Evolutionary conservation across 35 echinoderm and acorn worm species (phyloP).

Genomic region (Acanthaster planci): DNA sequence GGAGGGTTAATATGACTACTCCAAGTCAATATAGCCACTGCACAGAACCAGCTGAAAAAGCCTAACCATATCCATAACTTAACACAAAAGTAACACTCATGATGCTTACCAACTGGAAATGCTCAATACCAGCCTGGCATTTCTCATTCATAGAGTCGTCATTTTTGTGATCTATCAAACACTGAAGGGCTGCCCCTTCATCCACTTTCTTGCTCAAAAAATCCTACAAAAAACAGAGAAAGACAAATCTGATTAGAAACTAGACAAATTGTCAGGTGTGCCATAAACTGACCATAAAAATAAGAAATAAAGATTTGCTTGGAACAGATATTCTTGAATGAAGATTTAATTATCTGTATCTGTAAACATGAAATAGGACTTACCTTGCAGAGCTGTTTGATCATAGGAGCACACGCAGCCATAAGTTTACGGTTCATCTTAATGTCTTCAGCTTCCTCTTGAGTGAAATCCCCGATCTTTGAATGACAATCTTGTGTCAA

Average conservation of each 20-base stretch:
- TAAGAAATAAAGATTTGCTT: too few relatives aligned
- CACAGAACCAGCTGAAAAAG: too few relatives aligned
- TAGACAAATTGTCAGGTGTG: too few relatives aligned
- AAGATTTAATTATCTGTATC: too few relatives aligned
- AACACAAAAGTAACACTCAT: too few relatives aligned
- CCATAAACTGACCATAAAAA: too few relatives aligned
- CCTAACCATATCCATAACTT: too few relatives aligned
- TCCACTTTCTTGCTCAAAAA: slow-evolving; percentile 62
- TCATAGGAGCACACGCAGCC: slow-evolving; percentile 94
- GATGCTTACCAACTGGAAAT: slow-evolving; percentile 95
- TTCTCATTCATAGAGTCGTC: slow-evolving; percentile 83
- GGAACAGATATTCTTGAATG: too few relatives aligned
- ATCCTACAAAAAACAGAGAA: slow-evolving; percentile 51
- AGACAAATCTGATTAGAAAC: too few relatives aligned
- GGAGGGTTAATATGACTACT: too few relatives aligned
- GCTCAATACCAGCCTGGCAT: slow-evolving; percentile 91
- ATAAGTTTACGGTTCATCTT: slow-evolving; percentile 92
- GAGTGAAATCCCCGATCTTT: slow-evolving; percentile 66
- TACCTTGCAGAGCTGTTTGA: slow-evolving; percentile 90
- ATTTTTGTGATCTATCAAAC: slow-evolving; percentile 86
- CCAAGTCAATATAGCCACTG: too few relatives aligned
- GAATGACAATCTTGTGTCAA: slow-evolving; percentile 43
- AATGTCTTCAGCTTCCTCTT: slow-evolving; percentile 91
- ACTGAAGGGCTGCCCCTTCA: slow-evolving; percentile 81
- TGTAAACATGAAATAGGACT: slow-evolving; percentile 21